Percentiles rank a stretch among this genome's conserved stretches.
Evolutionary conservation across 92 coral and sea anemone species (phyloP).

Genomic region (Virgularia gustaviana): DNA sequence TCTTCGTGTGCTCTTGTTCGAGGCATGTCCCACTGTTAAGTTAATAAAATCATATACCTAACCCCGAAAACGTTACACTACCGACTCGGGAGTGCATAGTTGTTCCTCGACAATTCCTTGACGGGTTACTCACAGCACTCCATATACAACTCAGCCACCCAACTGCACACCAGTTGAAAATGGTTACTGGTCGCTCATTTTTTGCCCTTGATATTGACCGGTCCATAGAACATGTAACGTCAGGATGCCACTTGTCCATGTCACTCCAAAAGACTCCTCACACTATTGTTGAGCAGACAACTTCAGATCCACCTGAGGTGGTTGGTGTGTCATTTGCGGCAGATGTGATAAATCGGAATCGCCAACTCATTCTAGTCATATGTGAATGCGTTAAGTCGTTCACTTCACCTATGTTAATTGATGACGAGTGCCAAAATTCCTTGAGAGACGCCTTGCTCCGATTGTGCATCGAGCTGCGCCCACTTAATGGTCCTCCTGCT

Average conservation of each 20-base stretch:
- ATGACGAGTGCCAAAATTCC: slow-evolving; percentile 40
- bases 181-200: slow-evolving; percentile 11
- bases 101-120: slow-evolving; percentile 41
- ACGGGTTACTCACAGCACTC: slow-evolving; percentile 36
- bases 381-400: too few relatives aligned
- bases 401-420: slow-evolving; percentile 24
- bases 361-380: too few relatives aligned
- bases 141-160: slow-evolving; percentile 40
- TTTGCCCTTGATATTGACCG: slow-evolving; percentile 22
- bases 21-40: too few relatives aligned
- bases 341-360: too few relatives aligned
- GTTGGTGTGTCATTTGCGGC: too few relatives aligned
- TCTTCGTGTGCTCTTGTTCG: too few relatives aligned
- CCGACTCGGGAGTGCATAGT: slow-evolving; percentile 39
- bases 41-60: too few relatives aligned
- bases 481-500: too few relatives aligned
- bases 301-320: too few relatives aligned
- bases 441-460: slow-evolving; percentile 50
- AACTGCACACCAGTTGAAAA: slow-evolving; percentile 31
- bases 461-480: too few relatives aligned
- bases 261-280: slow-evolving; percentile 14
- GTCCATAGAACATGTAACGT: slow-evolving; percentile 4
- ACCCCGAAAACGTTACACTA: too few relatives aligned
- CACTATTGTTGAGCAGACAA: not conserved
- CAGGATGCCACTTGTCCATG: slow-evolving; percentile 18